Conservation (phyloP, 2,113 vertebrate genomes). For the Sinosuthora webbiana region DNA sequence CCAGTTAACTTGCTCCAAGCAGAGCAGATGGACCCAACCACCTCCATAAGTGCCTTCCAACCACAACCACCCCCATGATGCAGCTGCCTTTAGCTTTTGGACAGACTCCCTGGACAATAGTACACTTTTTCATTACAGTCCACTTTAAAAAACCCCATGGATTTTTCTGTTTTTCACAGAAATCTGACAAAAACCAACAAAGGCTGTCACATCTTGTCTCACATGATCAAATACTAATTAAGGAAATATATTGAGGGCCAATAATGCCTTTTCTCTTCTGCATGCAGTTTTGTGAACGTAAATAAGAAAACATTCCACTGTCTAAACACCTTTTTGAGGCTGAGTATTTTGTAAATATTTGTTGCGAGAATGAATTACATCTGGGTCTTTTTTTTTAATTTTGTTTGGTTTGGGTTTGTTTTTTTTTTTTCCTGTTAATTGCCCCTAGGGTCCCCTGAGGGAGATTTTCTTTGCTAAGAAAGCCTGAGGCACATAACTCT, state of each 20-base stretch:
- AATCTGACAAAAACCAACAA: fast-evolving
- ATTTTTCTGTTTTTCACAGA: not conserved
- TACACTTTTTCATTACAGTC: not conserved
- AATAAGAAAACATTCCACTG: not conserved
- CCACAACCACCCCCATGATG: not conserved
- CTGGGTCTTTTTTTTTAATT: too few species aligned
- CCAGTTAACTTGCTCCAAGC: not conserved
- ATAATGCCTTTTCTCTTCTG: not conserved
- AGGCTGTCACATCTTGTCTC: not conserved
- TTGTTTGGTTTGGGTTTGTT: not conserved
- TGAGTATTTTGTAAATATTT: not conserved
- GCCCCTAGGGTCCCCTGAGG: not conserved
- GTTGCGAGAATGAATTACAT: not conserved
- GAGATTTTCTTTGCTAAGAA: not conserved
- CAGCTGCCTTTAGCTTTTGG: not conserved
- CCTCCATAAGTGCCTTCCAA: not conserved
- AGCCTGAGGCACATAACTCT: not conserved
- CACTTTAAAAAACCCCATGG: fast-evolving
- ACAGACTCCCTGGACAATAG: not conserved
- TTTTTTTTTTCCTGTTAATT: not conserved
- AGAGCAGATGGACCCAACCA: not conserved
- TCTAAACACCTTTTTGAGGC: not conserved
- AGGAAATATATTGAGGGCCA: not conserved
- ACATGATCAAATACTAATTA: not conserved
- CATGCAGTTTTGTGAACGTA: fast-evolving